These are phyloP conservation scores for Gandaritis pyraliata DNA, from an alignment of 2,888 invertebrate species.

Conservation along the genomic window DNA sequence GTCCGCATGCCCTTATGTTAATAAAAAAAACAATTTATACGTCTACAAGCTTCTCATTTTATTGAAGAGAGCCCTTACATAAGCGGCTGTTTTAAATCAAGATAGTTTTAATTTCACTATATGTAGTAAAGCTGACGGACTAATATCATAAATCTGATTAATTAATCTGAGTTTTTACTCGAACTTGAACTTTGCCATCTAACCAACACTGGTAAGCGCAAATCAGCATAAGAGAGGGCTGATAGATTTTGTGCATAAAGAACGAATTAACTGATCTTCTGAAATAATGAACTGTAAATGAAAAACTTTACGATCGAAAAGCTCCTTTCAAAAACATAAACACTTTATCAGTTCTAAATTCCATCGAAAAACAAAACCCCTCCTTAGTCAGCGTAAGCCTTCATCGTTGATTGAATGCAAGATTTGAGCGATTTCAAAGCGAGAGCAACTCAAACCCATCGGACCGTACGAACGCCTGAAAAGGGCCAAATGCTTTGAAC, in stretches of 20 bases:
- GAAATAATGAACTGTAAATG: too few relatives aligned
- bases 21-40: constrained; percentile 44
- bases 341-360: constrained; percentile 21
- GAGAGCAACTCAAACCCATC: constrained; percentile 42
- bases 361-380: constrained; percentile 22
- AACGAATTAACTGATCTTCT: too few relatives aligned
- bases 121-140: too few relatives aligned
- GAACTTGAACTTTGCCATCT: too few relatives aligned
- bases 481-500: constrained; percentile 54
- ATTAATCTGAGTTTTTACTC: background rate
- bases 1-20: constrained; percentile 34
- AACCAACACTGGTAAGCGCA: too few relatives aligned
- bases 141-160: background rate
- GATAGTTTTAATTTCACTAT: too few relatives aligned
- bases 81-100: background rate
- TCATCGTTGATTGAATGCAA: constrained; percentile 48
- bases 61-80: background rate
- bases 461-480: constrained; percentile 52
- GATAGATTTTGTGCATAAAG: too few relatives aligned
- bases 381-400: constrained; percentile 37
- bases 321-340: background rate
- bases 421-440: constrained; percentile 45
- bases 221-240: too few relatives aligned
- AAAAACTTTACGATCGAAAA: background rate
- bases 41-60: background rate